phyloP scores from a whole-genome alignment of 2,888 invertebrate species.

The Rhorus exstirpatorius region DNA sequence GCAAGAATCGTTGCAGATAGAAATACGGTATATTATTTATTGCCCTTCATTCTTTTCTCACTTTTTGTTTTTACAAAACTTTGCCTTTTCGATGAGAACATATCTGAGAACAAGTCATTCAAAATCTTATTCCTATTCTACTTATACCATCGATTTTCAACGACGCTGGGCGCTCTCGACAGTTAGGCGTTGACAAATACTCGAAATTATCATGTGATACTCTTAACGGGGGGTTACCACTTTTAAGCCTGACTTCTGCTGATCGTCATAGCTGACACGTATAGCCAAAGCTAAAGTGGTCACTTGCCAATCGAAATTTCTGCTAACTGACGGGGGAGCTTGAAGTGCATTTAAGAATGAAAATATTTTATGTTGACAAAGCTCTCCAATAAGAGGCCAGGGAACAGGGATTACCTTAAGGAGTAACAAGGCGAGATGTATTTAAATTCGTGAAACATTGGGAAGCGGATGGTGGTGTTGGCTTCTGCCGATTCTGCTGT shows the following conservation, averaged over 20 bases:
- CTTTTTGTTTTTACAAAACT: not conserved
- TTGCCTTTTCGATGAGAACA: not conserved
- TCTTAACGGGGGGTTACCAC: no score
- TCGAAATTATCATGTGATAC: no score
- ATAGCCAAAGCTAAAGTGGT: no score
- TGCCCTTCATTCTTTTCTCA: not conserved
- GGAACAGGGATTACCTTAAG: constrained; percentile 27
- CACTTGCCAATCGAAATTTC: no score
- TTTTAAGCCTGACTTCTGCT: no score
- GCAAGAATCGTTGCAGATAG: not conserved
- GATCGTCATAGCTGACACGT: no score
- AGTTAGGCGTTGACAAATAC: no score
- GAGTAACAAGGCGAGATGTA: constrained; percentile 42
- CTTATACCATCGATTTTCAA: constrained; percentile 49
- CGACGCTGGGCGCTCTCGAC: no score
- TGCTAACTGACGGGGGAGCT: no score
- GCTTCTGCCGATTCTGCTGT: constrained; percentile 64
- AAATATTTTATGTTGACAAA: not conserved
- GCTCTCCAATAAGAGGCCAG: constrained; percentile 44
- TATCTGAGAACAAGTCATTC: not conserved
- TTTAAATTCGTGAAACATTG: constrained; percentile 74
- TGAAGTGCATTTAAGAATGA: not conserved
- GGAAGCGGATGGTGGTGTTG: constrained; percentile 52
- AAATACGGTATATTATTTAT: not conserved
- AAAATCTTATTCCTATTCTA: not conserved